Conservation (phyloP, 2,113 vertebrate genomes). For the Perca fluviatilis region DNA sequence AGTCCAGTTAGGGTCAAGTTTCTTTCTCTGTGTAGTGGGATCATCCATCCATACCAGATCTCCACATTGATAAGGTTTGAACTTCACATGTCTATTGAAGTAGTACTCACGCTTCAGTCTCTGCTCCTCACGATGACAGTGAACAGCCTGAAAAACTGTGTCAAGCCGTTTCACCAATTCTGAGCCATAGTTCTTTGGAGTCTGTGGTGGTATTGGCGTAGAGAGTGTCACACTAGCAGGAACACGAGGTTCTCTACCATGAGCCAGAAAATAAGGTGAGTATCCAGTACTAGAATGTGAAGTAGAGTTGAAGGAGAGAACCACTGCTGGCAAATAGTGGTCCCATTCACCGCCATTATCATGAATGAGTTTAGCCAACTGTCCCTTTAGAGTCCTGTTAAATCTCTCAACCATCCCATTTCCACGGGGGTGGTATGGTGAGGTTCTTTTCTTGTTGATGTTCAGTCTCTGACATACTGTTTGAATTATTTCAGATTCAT, state of each 20-base stretch:
- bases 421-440: constrained; percentile 2
- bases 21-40: not conserved
- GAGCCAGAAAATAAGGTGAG: too few relatives aligned
- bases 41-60: too few relatives aligned
- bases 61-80: too few relatives aligned
- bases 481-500: constrained; percentile 28
- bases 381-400: constrained; percentile 3
- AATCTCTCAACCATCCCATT: constrained; percentile 25
- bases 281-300: not conserved
- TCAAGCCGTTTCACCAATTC: too few relatives aligned
- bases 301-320: not conserved
- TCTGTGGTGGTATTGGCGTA: too few relatives aligned
- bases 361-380: not conserved
- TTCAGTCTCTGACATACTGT: constrained; percentile 2
- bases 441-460: constrained; percentile 15
- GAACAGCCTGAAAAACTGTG: too few relatives aligned
- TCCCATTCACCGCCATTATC: not conserved
- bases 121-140: too few relatives aligned
- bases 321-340: not conserved
- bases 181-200: too few relatives aligned
- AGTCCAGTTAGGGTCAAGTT: not conserved
- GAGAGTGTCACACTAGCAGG: too few relatives aligned
- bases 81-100: too few relatives aligned
- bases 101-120: too few relatives aligned
- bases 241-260: too few relatives aligned